These are phyloP conservation scores for Gryon sp. DNA, from an alignment of 1,140 invertebrate species.

Conservation along the genomic window DNA sequence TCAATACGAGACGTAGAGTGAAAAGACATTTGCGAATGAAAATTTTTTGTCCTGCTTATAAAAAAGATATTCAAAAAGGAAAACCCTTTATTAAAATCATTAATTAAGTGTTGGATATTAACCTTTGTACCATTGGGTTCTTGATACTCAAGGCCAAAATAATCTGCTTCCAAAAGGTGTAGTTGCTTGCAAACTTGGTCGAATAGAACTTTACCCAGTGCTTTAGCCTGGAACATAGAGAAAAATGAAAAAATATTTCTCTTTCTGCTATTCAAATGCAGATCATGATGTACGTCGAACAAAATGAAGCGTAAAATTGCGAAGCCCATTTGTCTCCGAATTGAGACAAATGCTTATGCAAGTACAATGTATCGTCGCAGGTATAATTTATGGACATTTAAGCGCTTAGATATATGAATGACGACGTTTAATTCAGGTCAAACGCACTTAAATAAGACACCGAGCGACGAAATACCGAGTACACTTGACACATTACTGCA, in stretches of 20 bases:
- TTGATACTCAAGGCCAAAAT: constrained; percentile 98
- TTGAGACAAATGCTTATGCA: constrained; percentile 16
- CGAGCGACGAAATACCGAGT: constrained; percentile 6
- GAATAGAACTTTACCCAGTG: constrained; percentile 94
- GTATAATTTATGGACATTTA: constrained; percentile 31
- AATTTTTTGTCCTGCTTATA: no score
- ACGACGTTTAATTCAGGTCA: constrained; percentile 37
- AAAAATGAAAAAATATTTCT: constrained; percentile 21
- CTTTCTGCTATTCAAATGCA: constrained; percentile 1
- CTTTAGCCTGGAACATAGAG: constrained; percentile 93
- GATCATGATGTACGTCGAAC: background rate
- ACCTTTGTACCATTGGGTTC: constrained; percentile 92
- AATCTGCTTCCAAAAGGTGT: constrained; percentile 97
- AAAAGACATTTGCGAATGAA: no score
- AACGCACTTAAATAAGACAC: constrained; percentile 35
- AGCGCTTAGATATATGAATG: constrained; percentile 10
- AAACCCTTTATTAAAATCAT: no score
- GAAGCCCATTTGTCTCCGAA: no score
- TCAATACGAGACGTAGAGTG: no score
- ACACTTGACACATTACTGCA: constrained; percentile 10
- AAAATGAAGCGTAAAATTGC: constrained; percentile 8
- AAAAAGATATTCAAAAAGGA: no score
- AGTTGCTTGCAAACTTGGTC: constrained; percentile 98
- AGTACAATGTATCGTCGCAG: constrained; percentile 11
- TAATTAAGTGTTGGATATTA: background rate